Conservation (phyloP, 2,888 invertebrate genomes). For the Cosmia trapezina region DNA sequence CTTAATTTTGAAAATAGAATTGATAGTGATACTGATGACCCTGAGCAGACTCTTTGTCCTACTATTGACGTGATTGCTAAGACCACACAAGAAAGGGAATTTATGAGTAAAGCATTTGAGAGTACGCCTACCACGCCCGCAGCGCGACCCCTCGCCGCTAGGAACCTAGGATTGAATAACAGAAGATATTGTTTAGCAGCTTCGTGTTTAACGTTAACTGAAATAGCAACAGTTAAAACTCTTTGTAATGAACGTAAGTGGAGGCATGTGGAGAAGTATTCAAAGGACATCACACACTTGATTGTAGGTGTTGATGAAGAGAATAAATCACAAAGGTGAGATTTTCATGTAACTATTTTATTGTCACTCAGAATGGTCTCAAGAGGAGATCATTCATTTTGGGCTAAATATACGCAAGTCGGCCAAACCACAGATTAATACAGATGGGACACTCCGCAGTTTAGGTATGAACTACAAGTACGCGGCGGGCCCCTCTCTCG, state of each 20-base stretch:
- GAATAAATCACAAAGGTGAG: slow-evolving; percentile 83
- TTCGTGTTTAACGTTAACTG: slow-evolving; percentile 76
- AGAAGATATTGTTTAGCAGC: slow-evolving; percentile 77
- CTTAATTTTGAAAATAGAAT: slow-evolving; percentile 77
- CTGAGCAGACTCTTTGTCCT: slow-evolving; percentile 79
- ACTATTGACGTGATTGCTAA: slow-evolving; percentile 73
- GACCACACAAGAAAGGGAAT: slow-evolving; percentile 84
- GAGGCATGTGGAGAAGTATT: slow-evolving; percentile 81
- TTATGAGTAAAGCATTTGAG: slow-evolving; percentile 83
- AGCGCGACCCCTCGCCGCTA: slow-evolving; percentile 57
- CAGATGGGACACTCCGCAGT: too few relatives aligned
- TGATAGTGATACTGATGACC: slow-evolving; percentile 70
- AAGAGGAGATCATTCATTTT: background rate
- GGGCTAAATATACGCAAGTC: too few relatives aligned
- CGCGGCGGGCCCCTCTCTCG: too few relatives aligned
- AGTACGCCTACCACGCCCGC: slow-evolving; percentile 70
- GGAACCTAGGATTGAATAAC: slow-evolving; percentile 54
- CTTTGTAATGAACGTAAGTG: slow-evolving; percentile 75
- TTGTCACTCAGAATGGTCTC: background rate
- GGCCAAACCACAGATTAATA: too few relatives aligned
- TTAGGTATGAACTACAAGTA: too few relatives aligned
- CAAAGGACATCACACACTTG: slow-evolving; percentile 83
- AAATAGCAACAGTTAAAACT: slow-evolving; percentile 74
- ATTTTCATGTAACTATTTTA: background rate
- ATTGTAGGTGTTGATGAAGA: slow-evolving; percentile 85